These are phyloP conservation scores for Hypomesus transpacificus DNA, from an alignment of 2,113 vertebrate species.

Conservation along the genomic window DNA sequence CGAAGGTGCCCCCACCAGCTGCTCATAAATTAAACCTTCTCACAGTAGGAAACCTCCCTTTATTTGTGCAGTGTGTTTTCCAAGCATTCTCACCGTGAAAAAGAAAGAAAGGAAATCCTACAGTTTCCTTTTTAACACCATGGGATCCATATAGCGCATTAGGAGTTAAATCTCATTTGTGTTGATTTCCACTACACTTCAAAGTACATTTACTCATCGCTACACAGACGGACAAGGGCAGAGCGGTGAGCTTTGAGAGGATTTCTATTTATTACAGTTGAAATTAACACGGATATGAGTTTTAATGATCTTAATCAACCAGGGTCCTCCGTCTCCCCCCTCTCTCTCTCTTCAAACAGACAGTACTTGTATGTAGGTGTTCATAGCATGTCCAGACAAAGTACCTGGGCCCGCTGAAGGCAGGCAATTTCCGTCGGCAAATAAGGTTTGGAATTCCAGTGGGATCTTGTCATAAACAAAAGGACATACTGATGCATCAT, in stretches of 20 bases:
- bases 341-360: not conserved
- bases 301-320: conserved; percentile 30
- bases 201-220: conserved; percentile 52
- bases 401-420: conserved; percentile 12
- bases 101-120: conserved; percentile 51
- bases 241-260: conserved; percentile 6
- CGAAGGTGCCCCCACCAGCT: conserved; percentile 2
- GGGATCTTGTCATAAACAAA: conserved; percentile 19
- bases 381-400: conserved; percentile 24
- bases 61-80: conserved; percentile 36
- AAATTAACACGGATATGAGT: conserved; percentile 32
- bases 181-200: conserved; percentile 57
- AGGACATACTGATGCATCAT: conserved; percentile 11
- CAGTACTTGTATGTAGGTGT: not conserved
- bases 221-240: conserved; percentile 29
- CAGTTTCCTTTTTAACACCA: conserved; percentile 38
- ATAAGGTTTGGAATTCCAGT: conserved; percentile 26
- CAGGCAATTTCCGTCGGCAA: conserved; percentile 25
- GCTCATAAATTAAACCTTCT: conserved; percentile 27
- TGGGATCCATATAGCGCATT: conserved; percentile 44
- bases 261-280: conserved; percentile 31
- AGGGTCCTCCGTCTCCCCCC: not conserved
- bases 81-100: conserved; percentile 34
- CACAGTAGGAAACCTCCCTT: conserved; percentile 14
- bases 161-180: conserved; percentile 53